Base-by-base conservation (phyloP, 2,888 invertebrate species). In the Cephus pulcher region DNA sequence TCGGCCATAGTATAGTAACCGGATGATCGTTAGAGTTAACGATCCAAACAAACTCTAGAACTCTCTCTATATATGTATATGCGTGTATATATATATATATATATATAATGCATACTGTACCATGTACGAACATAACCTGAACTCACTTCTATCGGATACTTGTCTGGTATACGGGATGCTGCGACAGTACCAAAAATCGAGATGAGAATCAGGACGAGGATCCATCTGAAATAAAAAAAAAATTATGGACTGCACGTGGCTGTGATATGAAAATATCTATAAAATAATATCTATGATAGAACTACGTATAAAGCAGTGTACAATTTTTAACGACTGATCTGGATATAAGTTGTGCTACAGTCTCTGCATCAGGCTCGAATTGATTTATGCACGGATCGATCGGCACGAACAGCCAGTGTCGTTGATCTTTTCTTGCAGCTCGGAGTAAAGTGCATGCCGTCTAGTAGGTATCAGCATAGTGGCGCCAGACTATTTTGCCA, bases 121-220 rank as follows among this genome's bases (percentile, higher is more conserved):
- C 56, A 56, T 56, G 23, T 23, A 56, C 9, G 56, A 56, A 23
- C 23, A 56, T 56, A 56, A 23, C 56, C 56, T 56, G 56, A 32
- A 84, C 84, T 90, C 84, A 90, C 90, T 84, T 90, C 88, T 75
- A 90, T 89, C 73, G 89, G 90, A 85, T 90, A 90, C 81, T 90
- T 90, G 79, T 89, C 89, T 68, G 89, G 89, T 79, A 89, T 85
- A 83, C 87, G 86, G 15, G 86, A 84, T 71, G 85, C 84, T 75
- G 85, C 87, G 77, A 87, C 85, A 56, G 56, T 56, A 75, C 84
- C 82, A 78, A 84, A 81, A 78, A 84, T 86, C 78, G 86, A 87
- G 82, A 88, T 83, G 74, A 87, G 84, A 77, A 85, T 86, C 82
- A 90, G 82, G 76, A 85, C 82, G 81, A 89, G 81, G 80, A 89